Evolutionary conservation across 1,140 invertebrate species (phyloP).

Genomic region (Melipona quadrifasciata): DNA sequence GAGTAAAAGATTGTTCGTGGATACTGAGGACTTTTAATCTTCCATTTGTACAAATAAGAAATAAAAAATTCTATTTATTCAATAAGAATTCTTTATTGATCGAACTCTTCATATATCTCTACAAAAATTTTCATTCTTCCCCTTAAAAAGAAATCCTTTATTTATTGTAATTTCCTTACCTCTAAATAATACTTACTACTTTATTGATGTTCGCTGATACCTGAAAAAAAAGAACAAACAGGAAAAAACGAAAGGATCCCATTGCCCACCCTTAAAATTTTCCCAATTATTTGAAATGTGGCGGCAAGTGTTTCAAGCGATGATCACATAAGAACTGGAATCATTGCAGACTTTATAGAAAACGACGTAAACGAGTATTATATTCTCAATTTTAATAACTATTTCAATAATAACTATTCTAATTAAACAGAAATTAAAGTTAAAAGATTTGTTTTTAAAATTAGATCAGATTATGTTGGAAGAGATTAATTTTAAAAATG

Average conservation of each 20-base stretch:
- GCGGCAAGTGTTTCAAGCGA: conserved; percentile 56
- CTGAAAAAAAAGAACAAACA: conserved; percentile 51
- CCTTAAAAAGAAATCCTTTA: conserved; percentile 20
- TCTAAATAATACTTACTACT: conserved; percentile 55
- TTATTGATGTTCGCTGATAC: conserved; percentile 16
- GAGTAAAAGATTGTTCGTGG: neutral
- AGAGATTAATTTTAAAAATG: neutral
- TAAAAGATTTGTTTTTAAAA: neutral
- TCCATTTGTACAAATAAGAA: conserved; percentile 34
- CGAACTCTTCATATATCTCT: conserved; percentile 28
- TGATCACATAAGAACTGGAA: conserved; percentile 26
- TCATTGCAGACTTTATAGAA: neutral
- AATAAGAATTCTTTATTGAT: conserved; percentile 42
- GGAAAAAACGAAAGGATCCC: conserved; percentile 36
- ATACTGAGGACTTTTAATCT: conserved; percentile 16
- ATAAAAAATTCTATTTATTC: conserved; percentile 53
- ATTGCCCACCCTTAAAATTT: conserved; percentile 7
- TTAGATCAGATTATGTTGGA: neutral
- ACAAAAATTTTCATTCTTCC: conserved; percentile 37
- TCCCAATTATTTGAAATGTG: conserved; percentile 31
- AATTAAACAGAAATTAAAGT: neutral
- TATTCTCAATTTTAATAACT: neutral
- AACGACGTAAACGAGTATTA: neutral
- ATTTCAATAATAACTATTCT: too few relatives aligned
- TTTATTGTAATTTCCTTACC: conserved; percentile 30